A percentile compares a stretch with the other conserved stretches of the same genome.
Conservation (phyloP, 1,140 invertebrate genomes). For the Pollicipes pollicipes region DNA sequence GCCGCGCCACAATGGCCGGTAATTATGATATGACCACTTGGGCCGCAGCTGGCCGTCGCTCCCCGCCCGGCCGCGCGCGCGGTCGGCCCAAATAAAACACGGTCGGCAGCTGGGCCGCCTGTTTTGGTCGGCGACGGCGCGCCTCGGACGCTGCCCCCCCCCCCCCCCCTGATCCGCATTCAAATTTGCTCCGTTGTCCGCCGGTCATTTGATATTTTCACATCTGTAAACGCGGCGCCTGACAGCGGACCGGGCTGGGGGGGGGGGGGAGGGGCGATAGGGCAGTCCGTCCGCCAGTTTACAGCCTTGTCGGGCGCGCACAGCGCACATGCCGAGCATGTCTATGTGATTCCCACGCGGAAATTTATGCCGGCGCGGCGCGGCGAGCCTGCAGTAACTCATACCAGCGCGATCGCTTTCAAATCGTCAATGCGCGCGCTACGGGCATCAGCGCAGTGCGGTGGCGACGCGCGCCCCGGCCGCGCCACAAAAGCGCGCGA, state of each 20-base stretch:
- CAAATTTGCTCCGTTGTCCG: background rate
- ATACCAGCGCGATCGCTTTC: background rate
- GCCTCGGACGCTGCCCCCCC: background rate
- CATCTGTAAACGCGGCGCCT: background rate
- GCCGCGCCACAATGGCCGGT: background rate
- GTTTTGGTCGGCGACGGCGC: background rate
- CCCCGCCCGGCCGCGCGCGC: no score
- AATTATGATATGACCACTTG: conserved; percentile 1
- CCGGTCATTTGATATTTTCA: conserved; percentile 2
- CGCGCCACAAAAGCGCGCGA: background rate
- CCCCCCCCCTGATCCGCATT: background rate
- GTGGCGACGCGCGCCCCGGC: no score
- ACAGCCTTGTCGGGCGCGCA: background rate
- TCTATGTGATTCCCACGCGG: background rate
- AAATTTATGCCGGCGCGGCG: background rate
- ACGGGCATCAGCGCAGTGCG: no score
- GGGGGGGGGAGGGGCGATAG: no score
- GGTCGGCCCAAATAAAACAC: background rate
- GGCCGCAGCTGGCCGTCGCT: background rate
- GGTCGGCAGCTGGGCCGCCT: background rate
- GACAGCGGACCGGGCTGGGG: no score
- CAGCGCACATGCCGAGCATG: background rate
- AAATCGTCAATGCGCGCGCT: background rate
- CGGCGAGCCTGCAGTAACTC: background rate
- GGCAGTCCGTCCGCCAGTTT: background rate